A percentile compares a stretch with the other conserved stretches of the same genome.
Conservation (phyloP, 2,797 vertebrate genomes). For the Myiothlypis coronata region DNA sequence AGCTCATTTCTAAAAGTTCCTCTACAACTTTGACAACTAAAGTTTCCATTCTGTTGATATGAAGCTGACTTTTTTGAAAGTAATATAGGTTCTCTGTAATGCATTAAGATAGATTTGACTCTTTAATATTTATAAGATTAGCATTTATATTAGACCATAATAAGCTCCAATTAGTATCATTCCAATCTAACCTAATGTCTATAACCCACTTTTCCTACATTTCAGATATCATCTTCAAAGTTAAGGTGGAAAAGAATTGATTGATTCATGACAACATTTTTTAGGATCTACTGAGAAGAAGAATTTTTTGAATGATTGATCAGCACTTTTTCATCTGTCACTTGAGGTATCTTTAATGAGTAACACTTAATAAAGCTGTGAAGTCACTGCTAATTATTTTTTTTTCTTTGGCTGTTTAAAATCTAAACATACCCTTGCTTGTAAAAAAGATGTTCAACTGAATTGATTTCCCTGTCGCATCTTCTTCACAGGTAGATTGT, state of each 20-base stretch:
- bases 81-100: conserved; percentile 50
- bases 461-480: conserved; percentile 36
- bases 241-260: conserved; percentile 59
- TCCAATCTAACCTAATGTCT: conserved; percentile 61
- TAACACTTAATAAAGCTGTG: conserved; percentile 2
- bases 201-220: conserved; percentile 66
- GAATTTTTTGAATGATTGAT: conserved; percentile 64
- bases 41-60: conserved; percentile 46
- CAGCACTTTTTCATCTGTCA: conserved; percentile 63
- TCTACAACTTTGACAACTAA: conserved; percentile 19
- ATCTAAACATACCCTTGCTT: conserved; percentile 32
- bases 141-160: conserved; percentile 71
- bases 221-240: conserved; percentile 59
- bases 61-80: conserved; percentile 50
- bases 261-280: conserved; percentile 69
- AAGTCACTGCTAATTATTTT: not conserved
- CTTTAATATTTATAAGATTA: conserved; percentile 72
- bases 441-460: conserved; percentile 52
- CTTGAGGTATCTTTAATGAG: conserved; percentile 35
- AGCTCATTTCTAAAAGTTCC: conserved; percentile 10
- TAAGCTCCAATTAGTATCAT: conserved; percentile 70
- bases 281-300: conserved; percentile 60
- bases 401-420: not conserved
- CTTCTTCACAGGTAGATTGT: not conserved
- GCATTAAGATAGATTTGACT: conserved; percentile 61